Evolutionary conservation across 2,888 invertebrate species (phyloP).

Genomic region (Sinopyrophorus schimmeli): DNA sequence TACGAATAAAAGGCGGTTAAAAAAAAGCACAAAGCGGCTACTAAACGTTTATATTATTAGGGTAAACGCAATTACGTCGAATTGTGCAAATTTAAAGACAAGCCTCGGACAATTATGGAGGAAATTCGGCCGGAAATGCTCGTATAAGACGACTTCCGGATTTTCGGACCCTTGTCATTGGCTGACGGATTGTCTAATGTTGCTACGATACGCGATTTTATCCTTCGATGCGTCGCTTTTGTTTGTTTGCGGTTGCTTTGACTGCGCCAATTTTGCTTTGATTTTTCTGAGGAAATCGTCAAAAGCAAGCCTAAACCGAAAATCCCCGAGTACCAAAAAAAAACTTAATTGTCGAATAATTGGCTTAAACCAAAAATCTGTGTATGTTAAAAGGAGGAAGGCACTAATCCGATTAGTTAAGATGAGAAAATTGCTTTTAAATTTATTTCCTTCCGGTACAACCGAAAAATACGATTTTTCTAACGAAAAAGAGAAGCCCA

Average conservation of each 20-base stretch:
- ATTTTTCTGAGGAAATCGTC: too few relatives aligned
- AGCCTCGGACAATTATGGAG: conserved; percentile 31
- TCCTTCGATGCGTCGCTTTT: conserved; percentile 21
- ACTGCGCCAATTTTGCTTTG: conserved; percentile 10
- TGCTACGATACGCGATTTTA: conserved; percentile 28
- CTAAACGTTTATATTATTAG: conserved; percentile 21
- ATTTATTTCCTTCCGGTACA: background rate
- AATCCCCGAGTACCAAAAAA: too few relatives aligned
- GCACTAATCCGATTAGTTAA: conserved; percentile 10
- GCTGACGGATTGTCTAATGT: conserved; percentile 29
- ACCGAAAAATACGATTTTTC: too few relatives aligned
- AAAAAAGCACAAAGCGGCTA: conserved; percentile 13
- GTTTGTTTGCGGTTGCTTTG: conserved; percentile 17
- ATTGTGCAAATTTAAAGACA: conserved; percentile 28
- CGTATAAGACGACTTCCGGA: conserved; percentile 31
- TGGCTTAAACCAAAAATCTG: conserved; percentile 6
- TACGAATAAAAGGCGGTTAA: too few relatives aligned
- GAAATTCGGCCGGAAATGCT: conserved; percentile 33
- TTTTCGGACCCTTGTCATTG: conserved; percentile 32
- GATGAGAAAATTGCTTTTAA: too few relatives aligned
- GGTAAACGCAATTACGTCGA: conserved; percentile 24
- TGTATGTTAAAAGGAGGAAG: conserved; percentile 4
- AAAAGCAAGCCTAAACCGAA: too few relatives aligned
- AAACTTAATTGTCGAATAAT: conserved; percentile 13
- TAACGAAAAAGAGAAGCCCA: too few relatives aligned